phyloP scores from a whole-genome alignment of 2,113 vertebrate species.

The Saimiri boliviensis region DNA sequence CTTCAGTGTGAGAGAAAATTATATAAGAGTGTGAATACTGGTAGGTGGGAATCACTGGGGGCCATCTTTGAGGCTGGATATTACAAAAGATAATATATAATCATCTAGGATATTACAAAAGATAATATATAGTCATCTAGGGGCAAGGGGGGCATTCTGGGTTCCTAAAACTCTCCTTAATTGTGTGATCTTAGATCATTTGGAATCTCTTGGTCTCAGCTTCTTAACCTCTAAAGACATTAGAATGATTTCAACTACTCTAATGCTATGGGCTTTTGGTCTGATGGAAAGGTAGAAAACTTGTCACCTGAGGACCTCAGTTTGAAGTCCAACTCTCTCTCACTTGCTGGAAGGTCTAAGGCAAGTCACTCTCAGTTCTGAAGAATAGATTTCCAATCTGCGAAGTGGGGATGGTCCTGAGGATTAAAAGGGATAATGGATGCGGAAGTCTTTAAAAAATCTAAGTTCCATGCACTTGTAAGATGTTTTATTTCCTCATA shows the following conservation, averaged over 20 bases:
- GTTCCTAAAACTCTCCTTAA: neutral
- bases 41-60: rapidly evolving
- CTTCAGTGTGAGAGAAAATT: neutral
- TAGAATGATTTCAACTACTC: neutral
- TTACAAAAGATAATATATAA: neutral
- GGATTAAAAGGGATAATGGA: neutral
- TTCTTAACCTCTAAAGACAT: neutral
- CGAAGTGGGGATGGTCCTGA: neutral
- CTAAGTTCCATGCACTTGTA: neutral
- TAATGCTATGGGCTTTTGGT: too few species aligned
- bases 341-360: neutral
- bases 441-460: neutral
- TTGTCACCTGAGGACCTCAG: neutral
- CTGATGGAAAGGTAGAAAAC: neutral
- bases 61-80: neutral
- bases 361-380: neutral
- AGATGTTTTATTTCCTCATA: neutral
- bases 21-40: rapidly evolving
- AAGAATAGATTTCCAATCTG: slow-evolving; percentile 15
- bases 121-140: neutral
- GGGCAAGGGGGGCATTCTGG: neutral
- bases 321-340: neutral
- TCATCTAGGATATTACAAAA: neutral
- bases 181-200: neutral
- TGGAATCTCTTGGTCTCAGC: neutral